Evolutionary conservation across 2,113 vertebrate species (phyloP), one percentile per base, ranked within the genome.

Genomic region (Glareola pratincola): DNA sequence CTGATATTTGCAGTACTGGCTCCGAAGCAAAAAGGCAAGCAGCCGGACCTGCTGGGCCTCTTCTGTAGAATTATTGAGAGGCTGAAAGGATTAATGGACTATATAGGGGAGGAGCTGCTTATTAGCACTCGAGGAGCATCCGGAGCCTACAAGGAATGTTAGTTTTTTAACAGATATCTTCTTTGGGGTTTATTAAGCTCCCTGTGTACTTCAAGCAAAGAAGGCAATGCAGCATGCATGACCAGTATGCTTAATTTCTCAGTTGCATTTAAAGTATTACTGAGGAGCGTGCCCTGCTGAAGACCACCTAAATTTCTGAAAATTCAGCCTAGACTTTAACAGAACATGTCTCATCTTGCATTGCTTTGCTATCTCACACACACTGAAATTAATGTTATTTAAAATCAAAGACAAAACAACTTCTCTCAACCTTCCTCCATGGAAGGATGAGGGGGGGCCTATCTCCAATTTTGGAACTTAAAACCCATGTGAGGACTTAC

Each of bases 361-460:
- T 27, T 57, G 62, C 15, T 95, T 74, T 94, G 34, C 36, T 80
- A 10, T 50, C 18, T 90, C 68, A 41, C 26, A 45, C 2, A 3
- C 0, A 5, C 19, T 21, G 48, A 85, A 91, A 75, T 32, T 12
- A 62, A 83, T 10, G 3, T 41, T 77, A 39, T 22, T 79, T 43
- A 48, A 94, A 95, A 90, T 51, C 18, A 60, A 86, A 85, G 51
- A 24, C 47, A 59, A 80, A 84, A 10, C 34, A 92, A 41, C 47
- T 48, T 71, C 47, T 81, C 50, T 64, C 59, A 78, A 0, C 11
- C 17, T 69, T 50, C 19, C 26, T 71, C 50, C 1, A 0, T 15
- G n/a, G 14, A 84, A 71, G 22, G 16, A 6, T 22, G 6, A 39
- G 2, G 8, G 30, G 29, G 8, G 1, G 50, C 17, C 0, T 0